Conservation (phyloP, 2,113 vertebrate species). For the Elachura formosa region DNA sequence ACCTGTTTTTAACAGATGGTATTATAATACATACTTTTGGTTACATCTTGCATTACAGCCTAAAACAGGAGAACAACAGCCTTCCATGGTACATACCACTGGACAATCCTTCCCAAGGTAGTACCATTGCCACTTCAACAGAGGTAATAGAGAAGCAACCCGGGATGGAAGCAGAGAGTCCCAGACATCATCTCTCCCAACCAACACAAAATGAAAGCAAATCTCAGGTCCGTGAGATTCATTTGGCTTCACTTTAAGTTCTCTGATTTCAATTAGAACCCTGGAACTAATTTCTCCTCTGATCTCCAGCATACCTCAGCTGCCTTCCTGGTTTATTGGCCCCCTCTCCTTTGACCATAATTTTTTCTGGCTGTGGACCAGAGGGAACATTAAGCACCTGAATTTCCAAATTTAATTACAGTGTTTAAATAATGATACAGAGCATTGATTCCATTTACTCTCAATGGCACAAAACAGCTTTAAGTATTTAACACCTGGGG, state of each 20-base stretch:
- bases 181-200: neutral
- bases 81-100: neutral
- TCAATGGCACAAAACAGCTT: constrained; percentile 30
- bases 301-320: neutral
- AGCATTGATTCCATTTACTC: constrained; percentile 45
- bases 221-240: neutral
- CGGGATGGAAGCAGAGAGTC: neutral
- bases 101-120: neutral
- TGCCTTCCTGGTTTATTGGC: neutral
- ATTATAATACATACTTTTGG: too few species aligned
- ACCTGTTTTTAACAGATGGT: too few species aligned
- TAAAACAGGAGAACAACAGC: neutral
- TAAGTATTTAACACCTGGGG: constrained; percentile 47
- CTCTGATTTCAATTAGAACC: neutral
- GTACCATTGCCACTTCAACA: neutral
- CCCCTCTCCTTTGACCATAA: neutral
- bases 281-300: neutral
- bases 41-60: too few species aligned
- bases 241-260: neutral
- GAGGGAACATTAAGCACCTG: constrained; percentile 35
- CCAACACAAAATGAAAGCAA: neutral
- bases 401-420: constrained; percentile 52
- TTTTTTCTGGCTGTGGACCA: constrained; percentile 22
- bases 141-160: neutral
- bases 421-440: constrained; percentile 54